Evolutionary conservation across 2,888 invertebrate genomes (phyloP).

Genomic region (Chorisops tibialis): DNA sequence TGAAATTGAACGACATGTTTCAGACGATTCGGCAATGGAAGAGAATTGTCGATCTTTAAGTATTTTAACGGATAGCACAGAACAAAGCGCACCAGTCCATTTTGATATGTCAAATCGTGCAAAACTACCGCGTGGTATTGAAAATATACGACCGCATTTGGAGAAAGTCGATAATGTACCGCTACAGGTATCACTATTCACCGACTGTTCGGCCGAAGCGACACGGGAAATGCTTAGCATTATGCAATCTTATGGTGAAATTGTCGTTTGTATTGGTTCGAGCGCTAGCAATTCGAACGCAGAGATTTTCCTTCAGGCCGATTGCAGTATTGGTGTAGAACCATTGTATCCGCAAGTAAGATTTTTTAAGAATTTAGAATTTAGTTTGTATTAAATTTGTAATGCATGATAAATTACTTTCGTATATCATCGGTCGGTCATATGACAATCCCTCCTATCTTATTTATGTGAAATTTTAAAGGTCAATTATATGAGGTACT

Average conservation of each 20-base stretch:
- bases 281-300: slow-evolving; percentile 83
- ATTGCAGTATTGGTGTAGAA: slow-evolving; percentile 85
- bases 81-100: slow-evolving; percentile 85
- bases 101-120: slow-evolving; percentile 93
- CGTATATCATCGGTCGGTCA: too few species aligned
- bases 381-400: too few species aligned
- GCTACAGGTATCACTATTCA: slow-evolving; percentile 92
- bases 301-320: slow-evolving; percentile 90
- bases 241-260: slow-evolving; percentile 94
- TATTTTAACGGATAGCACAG: slow-evolving; percentile 83
- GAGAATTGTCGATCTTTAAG: slow-evolving; percentile 77
- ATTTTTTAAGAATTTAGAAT: too few species aligned
- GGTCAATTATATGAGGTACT: too few species aligned
- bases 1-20: slow-evolving; percentile 49
- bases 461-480: too few species aligned
- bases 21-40: slow-evolving; percentile 57
- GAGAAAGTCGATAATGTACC: slow-evolving; percentile 97
- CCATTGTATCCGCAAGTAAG: slow-evolving; percentile 85
- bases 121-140: slow-evolving; percentile 92
- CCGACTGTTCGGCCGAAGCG: slow-evolving; percentile 91
- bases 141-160: slow-evolving; percentile 93
- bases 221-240: slow-evolving; percentile 90
- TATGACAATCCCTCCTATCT: too few species aligned
- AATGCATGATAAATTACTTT: too few species aligned
- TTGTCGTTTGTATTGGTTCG: slow-evolving; percentile 92